Evolutionary conservation across 2,113 vertebrate genomes (phyloP).

Genomic region (Myodes glareolus): DNA sequence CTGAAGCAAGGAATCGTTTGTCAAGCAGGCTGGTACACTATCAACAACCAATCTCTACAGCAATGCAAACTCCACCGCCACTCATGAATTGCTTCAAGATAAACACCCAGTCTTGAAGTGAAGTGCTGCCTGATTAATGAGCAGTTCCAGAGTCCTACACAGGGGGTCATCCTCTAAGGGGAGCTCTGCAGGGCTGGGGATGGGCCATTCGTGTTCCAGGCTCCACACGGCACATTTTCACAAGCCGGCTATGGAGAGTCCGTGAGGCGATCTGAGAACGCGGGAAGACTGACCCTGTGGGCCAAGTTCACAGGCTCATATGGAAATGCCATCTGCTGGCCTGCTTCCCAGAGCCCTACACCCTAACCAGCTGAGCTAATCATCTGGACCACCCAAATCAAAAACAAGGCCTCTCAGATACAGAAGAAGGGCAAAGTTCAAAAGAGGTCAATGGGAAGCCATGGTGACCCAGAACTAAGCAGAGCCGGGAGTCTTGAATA

Average conservation of each 20-base stretch:
- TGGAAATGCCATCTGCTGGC: neutral
- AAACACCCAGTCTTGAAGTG: conserved; percentile 61
- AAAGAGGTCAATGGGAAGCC: neutral
- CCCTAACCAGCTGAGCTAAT: conserved; percentile 5
- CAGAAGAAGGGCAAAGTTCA: neutral
- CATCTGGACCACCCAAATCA: neutral
- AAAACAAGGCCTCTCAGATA: neutral
- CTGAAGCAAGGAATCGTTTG: conserved; percentile 54
- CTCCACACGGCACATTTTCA: neutral
- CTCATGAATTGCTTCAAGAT: conserved; percentile 74
- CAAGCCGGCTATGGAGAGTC: conserved; percentile 45
- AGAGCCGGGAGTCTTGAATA: neutral
- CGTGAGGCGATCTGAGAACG: neutral
- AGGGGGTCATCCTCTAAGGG: neutral
- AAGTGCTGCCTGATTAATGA: conserved; percentile 43
- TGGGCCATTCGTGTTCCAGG: neutral
- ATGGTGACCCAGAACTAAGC: neutral
- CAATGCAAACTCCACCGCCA: conserved; percentile 40
- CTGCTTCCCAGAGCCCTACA: neutral
- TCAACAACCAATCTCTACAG: conserved; percentile 62
- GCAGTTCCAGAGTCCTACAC: neutral
- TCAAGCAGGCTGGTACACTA: conserved; percentile 50
- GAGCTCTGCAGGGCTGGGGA: neutral
- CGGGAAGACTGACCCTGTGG: neutral
- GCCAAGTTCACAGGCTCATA: neutral